Evolutionary conservation across 2,113 vertebrate species (phyloP), one percentile per base, ranked within the genome.

Genomic region (Mus spicilegus): DNA sequence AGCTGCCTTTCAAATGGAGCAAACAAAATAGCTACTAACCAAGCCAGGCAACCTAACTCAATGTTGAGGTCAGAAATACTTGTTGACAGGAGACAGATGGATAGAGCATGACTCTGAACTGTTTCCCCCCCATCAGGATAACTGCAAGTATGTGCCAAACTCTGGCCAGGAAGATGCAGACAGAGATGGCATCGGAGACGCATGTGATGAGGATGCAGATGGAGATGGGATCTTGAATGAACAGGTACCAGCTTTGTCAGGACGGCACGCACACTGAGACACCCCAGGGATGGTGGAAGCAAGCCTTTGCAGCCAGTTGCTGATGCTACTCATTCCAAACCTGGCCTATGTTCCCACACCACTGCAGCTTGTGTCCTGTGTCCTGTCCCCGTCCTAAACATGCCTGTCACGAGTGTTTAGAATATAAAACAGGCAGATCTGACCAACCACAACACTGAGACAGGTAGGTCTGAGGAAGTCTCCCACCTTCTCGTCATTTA

Each of bases 131-230:
- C 1, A 63, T 17, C 92, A 99, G 99, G 99, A 99, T 98, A 99
- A 99, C 97, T 99, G 99, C 97, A 97, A 98, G 36, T 99, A 99
- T 90, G 99, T 99, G 87, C 99, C 99, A 58, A 99, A 99, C 97
- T 99, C 99, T 67, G 99, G 99, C 84, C 99, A 99, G 98, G 99
- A 99, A 98, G 99, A 99, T 82, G 99, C 99, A 0, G 99, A 99
- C 95, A 93, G 98, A 89, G 99, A 99, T 42, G 99, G 99, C 56
- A 90, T 98, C 63, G 99, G 99, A 28, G 99, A 99, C 36, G 98
- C 99, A 7, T 99, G 99, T 95, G 99, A 99, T 4, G 99, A 99
- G 0, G 99, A 99, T 67, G 99, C 99, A 0, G 99, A 99, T 93
- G 99, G 98, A 75, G 99, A 99, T 11, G 99, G 99, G 77, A 99